Conservation (phyloP, 2,888 invertebrate species). For the Tillus elongatus region DNA sequence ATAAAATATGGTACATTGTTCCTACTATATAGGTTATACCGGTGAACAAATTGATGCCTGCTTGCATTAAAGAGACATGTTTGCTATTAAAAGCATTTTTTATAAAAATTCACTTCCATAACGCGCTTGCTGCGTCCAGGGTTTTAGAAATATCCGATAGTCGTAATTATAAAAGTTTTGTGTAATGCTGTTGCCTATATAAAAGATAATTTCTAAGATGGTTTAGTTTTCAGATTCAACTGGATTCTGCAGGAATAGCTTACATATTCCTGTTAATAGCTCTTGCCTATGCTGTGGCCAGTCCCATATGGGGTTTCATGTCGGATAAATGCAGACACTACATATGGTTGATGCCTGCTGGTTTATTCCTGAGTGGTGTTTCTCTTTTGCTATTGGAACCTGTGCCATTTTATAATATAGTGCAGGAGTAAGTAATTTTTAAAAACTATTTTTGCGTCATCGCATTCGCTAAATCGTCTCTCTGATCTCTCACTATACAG, state of each 20-base stretch:
- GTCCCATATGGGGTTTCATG: slow-evolving; percentile 13
- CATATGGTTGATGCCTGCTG: slow-evolving; percentile 13
- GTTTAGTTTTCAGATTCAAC: not conserved
- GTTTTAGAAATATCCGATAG: no score
- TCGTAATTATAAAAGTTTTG: no score
- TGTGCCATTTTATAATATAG: not conserved
- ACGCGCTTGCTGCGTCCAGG: no score
- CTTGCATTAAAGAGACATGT: no score
- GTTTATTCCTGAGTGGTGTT: slow-evolving; percentile 9
- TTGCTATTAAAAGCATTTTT: no score
- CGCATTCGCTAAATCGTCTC: not conserved
- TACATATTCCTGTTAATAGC: slow-evolving; percentile 10
- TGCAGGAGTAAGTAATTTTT: slow-evolving; percentile 4
- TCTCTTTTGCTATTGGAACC: slow-evolving; percentile 9
- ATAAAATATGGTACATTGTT: no score
- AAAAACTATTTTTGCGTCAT: not conserved
- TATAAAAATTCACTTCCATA: no score
- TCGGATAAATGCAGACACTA: slow-evolving; percentile 8
- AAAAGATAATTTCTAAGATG: not conserved
- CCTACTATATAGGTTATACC: no score
- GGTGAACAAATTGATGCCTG: no score
- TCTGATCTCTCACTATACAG: no score
- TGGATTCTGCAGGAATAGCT: slow-evolving; percentile 1
- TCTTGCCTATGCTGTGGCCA: slow-evolving; percentile 12
- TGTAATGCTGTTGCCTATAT: not conserved